Base-by-base conservation (phyloP, 1,140 invertebrate species). In the Colletes gigas region DNA sequence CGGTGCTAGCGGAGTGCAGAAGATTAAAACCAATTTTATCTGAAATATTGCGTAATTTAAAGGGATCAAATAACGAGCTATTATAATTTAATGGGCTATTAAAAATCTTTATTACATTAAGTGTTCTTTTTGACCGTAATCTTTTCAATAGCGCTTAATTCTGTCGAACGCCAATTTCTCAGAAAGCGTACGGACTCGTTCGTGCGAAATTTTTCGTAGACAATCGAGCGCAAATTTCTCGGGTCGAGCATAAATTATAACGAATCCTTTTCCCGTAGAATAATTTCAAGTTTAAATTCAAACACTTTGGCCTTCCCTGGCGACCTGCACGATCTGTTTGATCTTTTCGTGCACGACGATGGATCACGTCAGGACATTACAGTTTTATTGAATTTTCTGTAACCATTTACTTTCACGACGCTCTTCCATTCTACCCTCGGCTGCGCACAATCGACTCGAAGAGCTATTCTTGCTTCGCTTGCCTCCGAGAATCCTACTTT, bases 351-450 rank as follows among this genome's bases (percentile, higher is more conserved):
- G 41, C 41, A 39, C 65, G 65, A 60, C 39, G 41, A 21, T 69
- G 52, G 50, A 67, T 67, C 62, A 21, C 60, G 50, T 19, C 39
- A 44, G 73, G 50, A 66, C 62, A 55, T 76, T 55, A 52, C 73
- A 55, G 39, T 67, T 57, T 76, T 57, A 76, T 76, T 57, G 73
- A 76, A 76, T 67, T 76, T 76, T 47, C 52, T 30, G 14, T 14
- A 47, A 4, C 50, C 52, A 63, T 76, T 47, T 76, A 21, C 73
- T 41, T 57, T 47, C 63, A 21, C 44, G 44, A 4, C 17, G 19
- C 50, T 30, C 30, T 12, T 47, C 15, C 62, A 8, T 10, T 21
- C 50, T 21, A 9, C 14, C 50, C 15, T 41, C 14, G 41, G n/a
- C 44, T 17, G 9, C 9, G 44, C 19, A 8, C 41, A 74, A 50